Evolutionary conservation across 2,113 vertebrate species (phyloP).

Genomic region (Pungitius pungitius): DNA sequence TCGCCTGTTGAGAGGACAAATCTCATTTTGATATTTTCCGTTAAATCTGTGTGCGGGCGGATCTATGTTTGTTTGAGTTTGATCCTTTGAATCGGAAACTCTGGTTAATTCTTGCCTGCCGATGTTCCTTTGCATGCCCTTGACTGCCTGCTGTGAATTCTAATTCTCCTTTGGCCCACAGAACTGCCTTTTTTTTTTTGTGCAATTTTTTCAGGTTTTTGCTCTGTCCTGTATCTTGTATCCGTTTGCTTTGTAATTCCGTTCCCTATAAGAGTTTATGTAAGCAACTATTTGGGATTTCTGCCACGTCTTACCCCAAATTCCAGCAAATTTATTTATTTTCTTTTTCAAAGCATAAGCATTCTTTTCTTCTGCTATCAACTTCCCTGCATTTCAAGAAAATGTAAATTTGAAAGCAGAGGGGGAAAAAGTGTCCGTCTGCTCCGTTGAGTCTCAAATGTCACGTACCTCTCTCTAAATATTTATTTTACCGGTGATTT

Average conservation of each 20-base stretch:
- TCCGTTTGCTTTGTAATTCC: slow-evolving; percentile 52
- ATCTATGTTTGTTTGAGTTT: slow-evolving; percentile 40
- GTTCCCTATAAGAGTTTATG: slow-evolving; percentile 47
- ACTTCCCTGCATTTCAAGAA: no score
- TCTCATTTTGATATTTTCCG: slow-evolving; percentile 10
- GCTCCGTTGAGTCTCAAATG: not conserved
- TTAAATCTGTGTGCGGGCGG: not conserved
- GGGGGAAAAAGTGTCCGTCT: not conserved
- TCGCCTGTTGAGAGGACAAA: slow-evolving; percentile 37
- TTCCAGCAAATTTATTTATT: slow-evolving; percentile 33
- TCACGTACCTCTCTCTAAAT: not conserved
- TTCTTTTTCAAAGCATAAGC: slow-evolving; percentile 1
- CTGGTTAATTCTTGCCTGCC: slow-evolving; percentile 44
- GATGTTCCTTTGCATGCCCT: slow-evolving; percentile 60
- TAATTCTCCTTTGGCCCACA: slow-evolving; percentile 60
- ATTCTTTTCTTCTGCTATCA: slow-evolving; percentile 1
- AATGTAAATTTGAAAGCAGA: not conserved
- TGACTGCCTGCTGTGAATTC: slow-evolving; percentile 68
- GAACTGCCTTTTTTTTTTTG: slow-evolving; percentile 67
- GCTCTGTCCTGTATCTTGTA: slow-evolving; percentile 32
- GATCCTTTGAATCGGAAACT: slow-evolving; percentile 45
- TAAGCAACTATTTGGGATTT: slow-evolving; percentile 46
- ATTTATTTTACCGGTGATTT: not conserved
- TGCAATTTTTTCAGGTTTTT: slow-evolving; percentile 62
- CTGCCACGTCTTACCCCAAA: slow-evolving; percentile 46